phyloP scores from a whole-genome alignment of 1,140 invertebrate genomes.

The Caerostris extrusa region DNA sequence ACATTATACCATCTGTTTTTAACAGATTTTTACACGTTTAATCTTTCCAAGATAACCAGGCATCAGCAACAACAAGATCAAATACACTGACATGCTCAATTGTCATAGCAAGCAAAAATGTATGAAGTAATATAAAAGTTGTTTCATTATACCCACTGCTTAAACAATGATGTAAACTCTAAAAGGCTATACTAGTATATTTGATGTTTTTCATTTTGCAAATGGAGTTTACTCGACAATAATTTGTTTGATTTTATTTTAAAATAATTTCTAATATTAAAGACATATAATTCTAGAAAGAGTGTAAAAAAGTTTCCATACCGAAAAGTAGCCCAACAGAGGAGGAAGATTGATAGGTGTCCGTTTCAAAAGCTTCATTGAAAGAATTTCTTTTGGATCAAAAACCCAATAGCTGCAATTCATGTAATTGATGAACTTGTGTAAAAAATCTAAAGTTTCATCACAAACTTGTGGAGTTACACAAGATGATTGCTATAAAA shows the following conservation, averaged over 20 bases:
- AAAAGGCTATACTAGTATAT: neutral
- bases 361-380: constrained; percentile 1
- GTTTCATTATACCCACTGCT: too few relatives aligned
- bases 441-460: constrained; percentile 61
- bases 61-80: too few relatives aligned
- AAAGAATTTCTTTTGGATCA: constrained; percentile 28
- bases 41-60: too few relatives aligned
- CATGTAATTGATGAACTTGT: constrained; percentile 54
- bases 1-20: too few relatives aligned
- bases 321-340: constrained; percentile 71
- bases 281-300: neutral
- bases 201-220: neutral
- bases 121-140: too few relatives aligned
- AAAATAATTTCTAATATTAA: neutral
- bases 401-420: constrained; percentile 10
- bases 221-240: neutral
- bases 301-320: neutral
- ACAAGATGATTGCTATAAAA: neutral
- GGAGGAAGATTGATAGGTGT: constrained; percentile 67
- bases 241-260: neutral
- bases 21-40: too few relatives aligned
- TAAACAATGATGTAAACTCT: neutral
- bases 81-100: too few relatives aligned
- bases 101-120: too few relatives aligned
- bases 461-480: constrained; percentile 56